Evolutionary conservation across 2,888 invertebrate species (phyloP), one percentile per base, ranked within the genome.

Genomic region (Synanthedon tipuliformis): DNA sequence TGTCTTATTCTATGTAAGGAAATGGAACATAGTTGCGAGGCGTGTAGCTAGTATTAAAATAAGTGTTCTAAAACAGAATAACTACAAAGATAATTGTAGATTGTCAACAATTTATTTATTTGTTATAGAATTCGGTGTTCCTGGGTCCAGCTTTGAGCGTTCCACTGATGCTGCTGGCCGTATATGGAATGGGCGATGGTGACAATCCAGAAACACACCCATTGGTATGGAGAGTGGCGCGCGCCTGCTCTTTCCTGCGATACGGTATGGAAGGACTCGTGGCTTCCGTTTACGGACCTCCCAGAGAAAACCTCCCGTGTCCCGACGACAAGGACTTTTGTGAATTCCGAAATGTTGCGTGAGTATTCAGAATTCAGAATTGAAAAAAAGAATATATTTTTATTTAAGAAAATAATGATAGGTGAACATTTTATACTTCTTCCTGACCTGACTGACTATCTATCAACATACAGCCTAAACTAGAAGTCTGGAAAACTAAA

Each of bases 101-200:
- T 8, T 8, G 27, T 27, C 27, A 27, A 27, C 1, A 27, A 4
- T 18, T 49, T 49, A n/a, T 49, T 18, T 18, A 12, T 11, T 49
- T 11, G 23, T 49, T 84, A 10, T 80, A 95, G 95, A 95, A 95
- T 68, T 92, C 93, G 34, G 94, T 96, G 78, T 98, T 97, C 75
- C 86, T 96, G 63, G 98, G 97, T 0, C 97, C 98, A 13, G 94
- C 95, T 0, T 71, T 94, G 55, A 90, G 93, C 52, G 97, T 97
- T 4, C 97, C 97, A 0, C 84, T 98, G 11, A 94, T 98, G 90
- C 78, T 98, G 54, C 88, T 97, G 51, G 94, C 97, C 4, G 94
- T 93, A 0, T 94, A 94, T 69, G 95, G 97, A 40, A 93, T 97
- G 66, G 97, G 97, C 4, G 92, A 92, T 56, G 94, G 94, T 1